phyloP scores from a whole-genome alignment of 2,888 invertebrate species.

The Chrysomela aeneicollis region DNA sequence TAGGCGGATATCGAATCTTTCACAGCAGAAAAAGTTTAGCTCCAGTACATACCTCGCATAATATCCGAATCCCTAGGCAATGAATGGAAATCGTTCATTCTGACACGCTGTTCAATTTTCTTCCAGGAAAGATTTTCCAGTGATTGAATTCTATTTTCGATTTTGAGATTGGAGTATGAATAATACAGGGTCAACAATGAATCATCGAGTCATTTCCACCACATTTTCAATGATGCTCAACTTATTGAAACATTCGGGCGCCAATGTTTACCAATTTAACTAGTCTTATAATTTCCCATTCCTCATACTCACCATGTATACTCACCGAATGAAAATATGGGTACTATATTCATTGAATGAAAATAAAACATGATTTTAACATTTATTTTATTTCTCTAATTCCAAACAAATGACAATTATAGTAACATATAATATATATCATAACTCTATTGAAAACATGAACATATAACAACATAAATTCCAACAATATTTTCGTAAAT shows the following conservation, averaged over 20 bases:
- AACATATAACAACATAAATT: background rate
- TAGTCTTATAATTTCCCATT: too few relatives aligned
- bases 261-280: too few relatives aligned
- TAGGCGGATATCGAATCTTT: background rate
- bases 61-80: background rate
- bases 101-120: background rate
- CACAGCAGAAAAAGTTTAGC: background rate
- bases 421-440: background rate
- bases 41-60: background rate
- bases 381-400: background rate
- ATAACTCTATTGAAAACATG: too few relatives aligned
- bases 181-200: too few relatives aligned
- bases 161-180: too few relatives aligned
- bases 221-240: too few relatives aligned
- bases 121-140: background rate
- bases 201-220: too few relatives aligned
- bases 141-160: background rate
- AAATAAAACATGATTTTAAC: background rate
- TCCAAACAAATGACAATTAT: background rate
- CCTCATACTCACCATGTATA: too few relatives aligned
- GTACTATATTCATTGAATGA: too few relatives aligned
- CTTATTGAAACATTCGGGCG: too few relatives aligned
- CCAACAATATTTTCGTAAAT: background rate
- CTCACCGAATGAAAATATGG: too few relatives aligned
- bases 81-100: background rate